Conservation (phyloP, 2,888 invertebrate species). For the Eudemis profundana region DNA sequence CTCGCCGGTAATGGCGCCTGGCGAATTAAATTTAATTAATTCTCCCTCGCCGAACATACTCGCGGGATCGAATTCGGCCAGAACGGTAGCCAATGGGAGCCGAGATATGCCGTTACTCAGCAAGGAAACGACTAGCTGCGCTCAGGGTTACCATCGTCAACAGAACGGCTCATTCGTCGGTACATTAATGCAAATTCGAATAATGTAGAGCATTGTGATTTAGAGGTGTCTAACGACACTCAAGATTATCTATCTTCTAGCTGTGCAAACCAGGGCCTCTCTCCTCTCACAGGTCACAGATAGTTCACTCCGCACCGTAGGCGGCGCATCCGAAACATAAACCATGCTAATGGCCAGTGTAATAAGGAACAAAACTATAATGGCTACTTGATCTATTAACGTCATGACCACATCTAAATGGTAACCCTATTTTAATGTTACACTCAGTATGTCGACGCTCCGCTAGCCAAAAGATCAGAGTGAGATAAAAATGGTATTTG, state of each 20-base stretch:
- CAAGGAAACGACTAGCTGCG: constrained; percentile 28
- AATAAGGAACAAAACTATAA: constrained; percentile 28
- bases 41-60: constrained; percentile 60
- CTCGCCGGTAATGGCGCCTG: constrained; percentile 67
- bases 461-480: constrained; percentile 34
- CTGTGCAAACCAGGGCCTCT: constrained; percentile 22
- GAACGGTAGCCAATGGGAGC: constrained; percentile 39
- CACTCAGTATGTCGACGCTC: constrained; percentile 1
- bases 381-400: constrained; percentile 12
- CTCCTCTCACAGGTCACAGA: constrained; percentile 36
- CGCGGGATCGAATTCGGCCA: constrained; percentile 52
- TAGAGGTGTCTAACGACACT: constrained; percentile 30
- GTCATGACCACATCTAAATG: constrained; percentile 23
- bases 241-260: constrained; percentile 34
- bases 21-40: constrained; percentile 77
- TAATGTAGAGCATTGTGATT: constrained; percentile 30
- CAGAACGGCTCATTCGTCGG: constrained; percentile 5
- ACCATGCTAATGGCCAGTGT: constrained; percentile 15
- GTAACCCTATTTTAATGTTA: constrained; percentile 29
- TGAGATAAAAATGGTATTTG: constrained; percentile 42
- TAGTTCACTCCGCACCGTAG: constrained; percentile 35
- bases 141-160: constrained; percentile 25
- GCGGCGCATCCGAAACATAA: constrained; percentile 37
- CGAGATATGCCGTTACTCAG: constrained; percentile 38
- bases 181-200: background rate